Conservation (phyloP, 1,140 invertebrate genomes). For the Druon quercuslanigerum region DNA sequence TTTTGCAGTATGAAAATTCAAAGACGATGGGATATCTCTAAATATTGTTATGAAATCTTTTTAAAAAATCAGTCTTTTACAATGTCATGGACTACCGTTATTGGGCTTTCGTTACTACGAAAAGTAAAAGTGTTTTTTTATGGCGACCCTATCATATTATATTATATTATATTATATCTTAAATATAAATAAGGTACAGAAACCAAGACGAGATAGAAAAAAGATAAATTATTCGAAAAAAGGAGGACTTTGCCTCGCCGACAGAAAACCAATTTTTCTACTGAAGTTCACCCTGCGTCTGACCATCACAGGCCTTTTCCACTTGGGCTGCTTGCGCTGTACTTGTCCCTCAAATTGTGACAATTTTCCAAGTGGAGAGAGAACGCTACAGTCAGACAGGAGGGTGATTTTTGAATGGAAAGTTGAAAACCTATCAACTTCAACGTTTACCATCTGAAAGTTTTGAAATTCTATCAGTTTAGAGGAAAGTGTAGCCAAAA, state of each 20-base stretch:
- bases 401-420: neutral
- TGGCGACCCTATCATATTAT: too few species aligned
- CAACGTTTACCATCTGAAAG: neutral
- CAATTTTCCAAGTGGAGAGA: conserved; percentile 19
- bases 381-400: neutral
- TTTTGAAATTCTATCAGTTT: conserved; percentile 4
- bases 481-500: too few species aligned
- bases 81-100: too few species aligned
- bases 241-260: neutral
- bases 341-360: conserved; percentile 15
- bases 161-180: too few species aligned
- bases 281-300: conserved; percentile 12
- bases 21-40: too few species aligned
- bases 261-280: neutral
- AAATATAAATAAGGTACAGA: too few species aligned
- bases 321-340: conserved; percentile 7
- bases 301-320: conserved; percentile 11
- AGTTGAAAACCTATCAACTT: neutral
- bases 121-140: too few species aligned
- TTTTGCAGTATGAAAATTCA: too few species aligned
- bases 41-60: too few species aligned
- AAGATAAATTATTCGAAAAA: neutral
- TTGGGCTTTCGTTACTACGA: too few species aligned
- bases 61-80: too few species aligned
- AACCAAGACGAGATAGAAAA: neutral